These are phyloP conservation scores for Germaria angustata DNA, from an alignment of 2,888 invertebrate species.

Conservation along the genomic window DNA sequence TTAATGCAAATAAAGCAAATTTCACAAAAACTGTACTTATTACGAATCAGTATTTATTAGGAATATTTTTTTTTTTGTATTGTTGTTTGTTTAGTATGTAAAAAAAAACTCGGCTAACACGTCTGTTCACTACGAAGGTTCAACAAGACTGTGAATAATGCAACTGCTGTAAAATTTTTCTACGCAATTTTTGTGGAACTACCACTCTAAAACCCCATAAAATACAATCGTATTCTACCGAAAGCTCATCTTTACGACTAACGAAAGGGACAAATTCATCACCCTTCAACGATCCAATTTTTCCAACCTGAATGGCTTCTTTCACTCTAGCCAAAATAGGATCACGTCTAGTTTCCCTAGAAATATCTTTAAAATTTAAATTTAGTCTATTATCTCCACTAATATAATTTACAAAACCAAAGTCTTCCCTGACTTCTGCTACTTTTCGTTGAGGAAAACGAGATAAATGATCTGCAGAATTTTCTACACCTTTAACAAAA, in stretches of 20 bases:
- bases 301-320: conserved; percentile 19
- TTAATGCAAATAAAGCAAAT: too few relatives aligned
- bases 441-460: neutral
- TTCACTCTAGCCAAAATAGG: conserved; percentile 18
- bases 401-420: conserved; percentile 3
- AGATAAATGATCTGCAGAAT: conserved; percentile 28
- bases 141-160: too few relatives aligned
- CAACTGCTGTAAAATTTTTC: conserved; percentile 41
- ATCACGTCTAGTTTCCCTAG: conserved; percentile 39
- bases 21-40: too few relatives aligned
- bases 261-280: conserved; percentile 29
- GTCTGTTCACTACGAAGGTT: too few relatives aligned
- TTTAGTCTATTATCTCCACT: neutral
- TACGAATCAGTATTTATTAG: too few relatives aligned
- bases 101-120: too few relatives aligned
- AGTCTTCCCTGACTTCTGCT: neutral
- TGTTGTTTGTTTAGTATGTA: too few relatives aligned
- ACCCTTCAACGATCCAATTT: conserved; percentile 19
- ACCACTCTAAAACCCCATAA: too few relatives aligned
- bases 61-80: too few relatives aligned
- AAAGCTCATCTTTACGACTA: conserved; percentile 6
- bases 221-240: conserved; percentile 6
- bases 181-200: too few relatives aligned
- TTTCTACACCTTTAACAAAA: conserved; percentile 27
- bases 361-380: conserved; percentile 35